phyloP scores from a whole-genome alignment of 2,888 invertebrate species.

The Scaptomyza parva region DNA sequence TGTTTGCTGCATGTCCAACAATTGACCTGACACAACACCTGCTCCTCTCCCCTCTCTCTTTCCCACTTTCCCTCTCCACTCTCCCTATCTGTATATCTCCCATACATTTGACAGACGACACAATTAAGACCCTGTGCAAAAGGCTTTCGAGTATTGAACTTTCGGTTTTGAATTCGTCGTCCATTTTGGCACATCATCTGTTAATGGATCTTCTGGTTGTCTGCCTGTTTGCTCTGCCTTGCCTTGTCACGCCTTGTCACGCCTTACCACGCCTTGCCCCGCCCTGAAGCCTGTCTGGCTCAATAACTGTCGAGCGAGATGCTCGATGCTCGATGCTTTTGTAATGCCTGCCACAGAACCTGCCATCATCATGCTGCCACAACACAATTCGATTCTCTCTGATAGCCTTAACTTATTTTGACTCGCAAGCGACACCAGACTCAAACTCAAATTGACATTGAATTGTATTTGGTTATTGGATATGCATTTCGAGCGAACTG shows the following conservation, averaged over 20 bases:
- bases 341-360: slow-evolving; percentile 9
- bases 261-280: slow-evolving; percentile 6
- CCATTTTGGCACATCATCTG: slow-evolving; percentile 8
- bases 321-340: neutral
- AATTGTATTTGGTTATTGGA: neutral
- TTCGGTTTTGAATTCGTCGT: slow-evolving; percentile 8
- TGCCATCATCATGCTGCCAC: slow-evolving; percentile 4
- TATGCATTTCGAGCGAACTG: neutral
- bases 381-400: neutral
- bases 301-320: slow-evolving; percentile 9
- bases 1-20: slow-evolving; percentile 39
- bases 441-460: neutral
- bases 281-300: neutral
- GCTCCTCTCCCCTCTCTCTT: neutral
- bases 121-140: slow-evolving; percentile 48
- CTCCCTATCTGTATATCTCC: neutral
- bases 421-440: no score
- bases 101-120: slow-evolving; percentile 10
- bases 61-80: neutral
- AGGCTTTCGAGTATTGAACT: slow-evolving; percentile 9
- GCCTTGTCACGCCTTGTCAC: slow-evolving; percentile 13
- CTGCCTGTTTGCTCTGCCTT: neutral
- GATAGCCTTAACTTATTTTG: slow-evolving; percentile 1
- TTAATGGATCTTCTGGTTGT: slow-evolving; percentile 9
- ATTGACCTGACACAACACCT: slow-evolving; percentile 39